Conservation (phyloP, 1,140 invertebrate species). For the Formica exsecta region DNA sequence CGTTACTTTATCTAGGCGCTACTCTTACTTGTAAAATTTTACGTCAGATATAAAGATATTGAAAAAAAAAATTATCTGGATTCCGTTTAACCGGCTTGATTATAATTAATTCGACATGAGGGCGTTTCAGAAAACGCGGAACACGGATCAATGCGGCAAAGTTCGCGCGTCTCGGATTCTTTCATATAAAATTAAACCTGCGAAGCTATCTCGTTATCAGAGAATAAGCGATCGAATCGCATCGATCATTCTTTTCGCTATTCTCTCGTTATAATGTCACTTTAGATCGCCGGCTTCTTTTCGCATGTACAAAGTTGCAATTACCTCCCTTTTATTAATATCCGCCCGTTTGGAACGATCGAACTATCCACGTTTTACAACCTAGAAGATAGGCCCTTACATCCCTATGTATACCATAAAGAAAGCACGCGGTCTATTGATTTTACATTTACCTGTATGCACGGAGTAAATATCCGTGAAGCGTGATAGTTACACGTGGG, state of each 20-base stretch:
- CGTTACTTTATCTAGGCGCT: background rate
- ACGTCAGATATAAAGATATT: constrained; percentile 9
- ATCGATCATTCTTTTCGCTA: background rate
- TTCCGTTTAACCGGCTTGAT: constrained; percentile 19
- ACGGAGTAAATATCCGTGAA: constrained; percentile 83
- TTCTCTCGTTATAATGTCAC: background rate
- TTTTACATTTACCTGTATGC: constrained; percentile 82
- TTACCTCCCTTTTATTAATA: constrained; percentile 81
- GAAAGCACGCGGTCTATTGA: constrained; percentile 79
- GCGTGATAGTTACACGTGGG: constrained; percentile 85
- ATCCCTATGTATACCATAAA: constrained; percentile 76
- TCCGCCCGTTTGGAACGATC: constrained; percentile 66
- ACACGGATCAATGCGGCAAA: constrained; percentile 16
- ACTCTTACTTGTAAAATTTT: constrained; percentile 3
- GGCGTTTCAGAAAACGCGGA: constrained; percentile 31
- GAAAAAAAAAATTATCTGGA: constrained; percentile 1
- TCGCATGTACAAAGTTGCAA: constrained; percentile 23
- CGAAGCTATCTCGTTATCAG: background rate
- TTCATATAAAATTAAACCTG: background rate
- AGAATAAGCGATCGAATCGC: background rate
- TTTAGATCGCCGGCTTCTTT: constrained; percentile 11
- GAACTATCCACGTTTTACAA: constrained; percentile 78
- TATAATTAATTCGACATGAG: constrained; percentile 44
- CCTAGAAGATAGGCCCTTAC: constrained; percentile 80
- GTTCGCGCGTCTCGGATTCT: background rate